Conservation (phyloP, 2,888 invertebrate species). For the Caenorhabditis sulstoni region DNA sequence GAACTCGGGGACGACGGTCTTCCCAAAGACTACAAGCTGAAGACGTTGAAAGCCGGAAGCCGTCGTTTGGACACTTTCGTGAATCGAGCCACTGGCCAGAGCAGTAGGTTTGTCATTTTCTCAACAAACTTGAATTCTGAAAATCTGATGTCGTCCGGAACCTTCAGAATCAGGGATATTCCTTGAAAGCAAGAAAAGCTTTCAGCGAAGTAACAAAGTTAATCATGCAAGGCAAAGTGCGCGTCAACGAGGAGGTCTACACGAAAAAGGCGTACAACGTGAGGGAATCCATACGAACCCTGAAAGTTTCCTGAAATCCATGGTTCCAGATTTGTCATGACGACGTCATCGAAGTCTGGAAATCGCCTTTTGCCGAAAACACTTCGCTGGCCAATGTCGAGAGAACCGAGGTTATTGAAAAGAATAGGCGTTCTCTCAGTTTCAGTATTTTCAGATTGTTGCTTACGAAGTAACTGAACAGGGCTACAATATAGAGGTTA, state of each 20-base stretch:
- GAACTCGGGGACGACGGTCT: constrained; percentile 72
- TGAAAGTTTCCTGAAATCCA: too few species aligned
- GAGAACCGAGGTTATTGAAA: constrained; percentile 58
- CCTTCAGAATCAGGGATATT: background rate
- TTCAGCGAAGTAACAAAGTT: constrained; percentile 71
- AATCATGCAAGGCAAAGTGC: constrained; percentile 69
- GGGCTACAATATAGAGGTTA: constrained; percentile 71
- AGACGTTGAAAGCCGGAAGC: constrained; percentile 67
- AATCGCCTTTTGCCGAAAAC: constrained; percentile 68
- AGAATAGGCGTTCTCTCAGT: background rate
- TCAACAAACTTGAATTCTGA: background rate
- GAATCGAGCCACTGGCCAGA: constrained; percentile 70
- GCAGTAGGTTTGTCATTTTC: constrained; percentile 59
- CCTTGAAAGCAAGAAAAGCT: background rate
- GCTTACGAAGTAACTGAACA: constrained; percentile 69
- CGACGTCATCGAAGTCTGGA: constrained; percentile 73
- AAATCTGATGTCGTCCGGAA: background rate
- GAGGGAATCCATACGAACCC: constrained; percentile 16
- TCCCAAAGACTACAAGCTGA: constrained; percentile 74
- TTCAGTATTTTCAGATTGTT: constrained; percentile 64
- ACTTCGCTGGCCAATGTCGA: constrained; percentile 68
- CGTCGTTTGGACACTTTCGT: constrained; percentile 74
- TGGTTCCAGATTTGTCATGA: constrained; percentile 64
- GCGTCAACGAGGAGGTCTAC: constrained; percentile 72
- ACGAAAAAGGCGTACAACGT: constrained; percentile 76